Percentiles rank a stretch among this genome's conserved stretches.
phyloP scores from a whole-genome alignment of 2,888 invertebrate species.

The Rhaphigaster nebulosa region DNA sequence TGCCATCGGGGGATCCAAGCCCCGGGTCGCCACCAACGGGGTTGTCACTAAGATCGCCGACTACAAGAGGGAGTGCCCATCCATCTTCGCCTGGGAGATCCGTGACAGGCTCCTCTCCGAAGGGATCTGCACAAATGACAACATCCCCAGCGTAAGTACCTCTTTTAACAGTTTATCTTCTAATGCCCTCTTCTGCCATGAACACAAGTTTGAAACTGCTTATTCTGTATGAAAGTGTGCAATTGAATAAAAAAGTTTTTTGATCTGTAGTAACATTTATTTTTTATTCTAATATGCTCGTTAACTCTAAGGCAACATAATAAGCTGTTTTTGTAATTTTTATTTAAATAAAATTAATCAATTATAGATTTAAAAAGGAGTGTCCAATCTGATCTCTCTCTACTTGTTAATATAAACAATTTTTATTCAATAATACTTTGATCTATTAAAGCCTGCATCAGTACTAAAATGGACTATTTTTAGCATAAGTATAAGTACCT shows the following conservation, averaged over 20 bases:
- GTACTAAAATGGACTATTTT: no score
- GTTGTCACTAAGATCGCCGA: constrained; percentile 96
- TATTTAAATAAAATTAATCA: no score
- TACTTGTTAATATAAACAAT: no score
- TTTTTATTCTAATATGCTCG: no score
- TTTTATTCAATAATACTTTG: no score
- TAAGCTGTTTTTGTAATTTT: no score
- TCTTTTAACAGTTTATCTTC: not conserved
- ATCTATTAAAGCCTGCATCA: no score
- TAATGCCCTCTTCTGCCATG: not conserved
- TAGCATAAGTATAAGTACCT: no score
- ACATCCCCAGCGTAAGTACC: constrained; percentile 95
- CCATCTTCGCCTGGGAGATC: constrained; percentile 99
- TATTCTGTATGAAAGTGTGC: not conserved
- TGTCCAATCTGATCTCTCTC: no score
- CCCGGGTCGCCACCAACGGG: constrained; percentile 92
- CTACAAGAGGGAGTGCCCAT: constrained; percentile 97
- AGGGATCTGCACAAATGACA: constrained; percentile 96
- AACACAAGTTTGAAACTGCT: not conserved
- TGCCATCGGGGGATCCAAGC: constrained; percentile 97
- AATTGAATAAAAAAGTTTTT: not conserved
- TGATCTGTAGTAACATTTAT: no score
- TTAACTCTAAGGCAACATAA: no score
- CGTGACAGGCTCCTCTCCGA: constrained; percentile 93
- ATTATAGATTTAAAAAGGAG: no score